Evolutionary conservation across 2,888 invertebrate genomes (phyloP).

Genomic region (Lasioglossum lativentre): DNA sequence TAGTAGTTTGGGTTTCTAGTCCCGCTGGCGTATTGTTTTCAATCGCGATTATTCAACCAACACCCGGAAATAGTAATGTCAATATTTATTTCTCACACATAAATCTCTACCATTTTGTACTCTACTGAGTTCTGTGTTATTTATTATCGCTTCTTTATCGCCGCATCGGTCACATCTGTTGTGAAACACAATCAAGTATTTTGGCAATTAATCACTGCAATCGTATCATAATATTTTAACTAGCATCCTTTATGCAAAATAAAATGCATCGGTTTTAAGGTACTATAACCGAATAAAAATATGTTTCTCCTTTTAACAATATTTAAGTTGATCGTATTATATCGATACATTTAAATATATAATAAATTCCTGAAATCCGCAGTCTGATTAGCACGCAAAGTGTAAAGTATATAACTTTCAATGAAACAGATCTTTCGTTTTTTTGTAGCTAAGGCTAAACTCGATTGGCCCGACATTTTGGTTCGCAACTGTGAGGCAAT

Average conservation of each 20-base stretch:
- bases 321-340: not conserved
- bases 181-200: not conserved
- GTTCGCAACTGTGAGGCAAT: not conserved
- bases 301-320: not conserved
- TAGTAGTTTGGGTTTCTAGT: no score
- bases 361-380: not conserved
- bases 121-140: not conserved
- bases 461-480: not conserved
- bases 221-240: not conserved
- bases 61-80: not conserved
- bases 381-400: no score
- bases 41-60: no score
- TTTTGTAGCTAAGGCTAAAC: not conserved
- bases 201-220: not conserved
- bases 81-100: not conserved
- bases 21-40: not conserved
- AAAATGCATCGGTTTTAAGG: not conserved
- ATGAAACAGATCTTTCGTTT: not conserved
- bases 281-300: no score
- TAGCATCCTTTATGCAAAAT: not conserved
- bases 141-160: no score
- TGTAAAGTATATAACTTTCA: not conserved
- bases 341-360: not conserved
- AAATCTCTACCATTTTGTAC: not conserved
- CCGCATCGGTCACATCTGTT: not conserved